phyloP scores from a whole-genome alignment of 1,140 invertebrate genomes.

The Himalopsyche phryganea region DNA sequence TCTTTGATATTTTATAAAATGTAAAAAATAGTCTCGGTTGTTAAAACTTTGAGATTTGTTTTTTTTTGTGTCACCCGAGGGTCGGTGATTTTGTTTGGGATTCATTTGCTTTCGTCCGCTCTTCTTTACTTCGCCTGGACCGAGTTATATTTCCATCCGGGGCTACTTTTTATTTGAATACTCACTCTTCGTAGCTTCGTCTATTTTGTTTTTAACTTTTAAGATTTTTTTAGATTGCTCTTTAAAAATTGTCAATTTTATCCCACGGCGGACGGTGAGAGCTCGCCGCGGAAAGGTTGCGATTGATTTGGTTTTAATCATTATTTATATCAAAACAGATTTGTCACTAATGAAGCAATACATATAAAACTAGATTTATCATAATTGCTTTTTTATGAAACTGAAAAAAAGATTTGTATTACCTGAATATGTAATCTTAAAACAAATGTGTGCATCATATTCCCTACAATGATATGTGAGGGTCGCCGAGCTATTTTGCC shows the following conservation, averaged over 20 bases:
- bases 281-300: neutral
- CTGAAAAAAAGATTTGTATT: slow-evolving; percentile 32
- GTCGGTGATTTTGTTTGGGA: slow-evolving; percentile 25
- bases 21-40: too few species aligned
- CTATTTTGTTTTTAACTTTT: slow-evolving; percentile 8
- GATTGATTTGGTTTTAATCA: slow-evolving; percentile 4
- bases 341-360: slow-evolving; percentile 35
- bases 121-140: slow-evolving; percentile 8
- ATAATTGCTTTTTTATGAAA: slow-evolving; percentile 33
- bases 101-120: slow-evolving; percentile 27
- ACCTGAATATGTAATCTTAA: slow-evolving; percentile 34
- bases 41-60: too few species aligned
- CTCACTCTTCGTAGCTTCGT: slow-evolving; percentile 15
- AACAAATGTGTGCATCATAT: slow-evolving; percentile 33
- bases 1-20: too few species aligned
- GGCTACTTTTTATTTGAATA: slow-evolving; percentile 9
- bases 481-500: slow-evolving; percentile 6
- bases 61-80: too few species aligned
- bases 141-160: neutral
- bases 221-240: slow-evolving; percentile 15
- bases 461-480: slow-evolving; percentile 29
- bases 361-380: slow-evolving; percentile 33
- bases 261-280: slow-evolving; percentile 17
- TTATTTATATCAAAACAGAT: slow-evolving; percentile 30
- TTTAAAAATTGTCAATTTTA: slow-evolving; percentile 17